Evolutionary conservation across 2,888 invertebrate species (phyloP).

Genomic region (Polyommatus icarus): DNA sequence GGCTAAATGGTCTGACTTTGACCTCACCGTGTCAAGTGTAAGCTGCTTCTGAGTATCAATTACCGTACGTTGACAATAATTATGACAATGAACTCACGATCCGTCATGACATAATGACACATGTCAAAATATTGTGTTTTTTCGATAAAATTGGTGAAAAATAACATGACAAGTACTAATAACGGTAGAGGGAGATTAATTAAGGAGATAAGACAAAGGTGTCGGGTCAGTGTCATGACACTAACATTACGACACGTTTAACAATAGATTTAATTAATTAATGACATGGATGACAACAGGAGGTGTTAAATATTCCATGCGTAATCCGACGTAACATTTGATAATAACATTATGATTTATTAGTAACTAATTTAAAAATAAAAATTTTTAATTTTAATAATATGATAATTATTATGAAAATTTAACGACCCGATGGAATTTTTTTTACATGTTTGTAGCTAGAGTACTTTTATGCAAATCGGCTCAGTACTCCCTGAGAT

Average conservation of each 20-base stretch:
- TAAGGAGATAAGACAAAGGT: background rate
- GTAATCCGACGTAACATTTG: too few relatives aligned
- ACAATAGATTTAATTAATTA: slow-evolving; percentile 8
- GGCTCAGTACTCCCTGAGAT: too few relatives aligned
- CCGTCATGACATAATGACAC: slow-evolving; percentile 9
- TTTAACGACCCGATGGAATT: too few relatives aligned
- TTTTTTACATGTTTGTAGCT: too few relatives aligned
- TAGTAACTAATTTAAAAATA: too few relatives aligned
- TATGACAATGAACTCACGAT: background rate
- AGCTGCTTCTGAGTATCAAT: background rate
- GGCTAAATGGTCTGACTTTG: background rate
- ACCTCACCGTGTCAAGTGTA: slow-evolving; percentile 13
- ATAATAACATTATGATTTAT: too few relatives aligned
- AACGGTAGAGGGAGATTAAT: background rate
- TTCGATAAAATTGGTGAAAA: background rate
- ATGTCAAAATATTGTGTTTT: slow-evolving; percentile 6
- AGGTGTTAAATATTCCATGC: background rate
- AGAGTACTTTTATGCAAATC: too few relatives aligned
- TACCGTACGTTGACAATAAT: background rate
- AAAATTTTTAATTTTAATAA: too few relatives aligned
- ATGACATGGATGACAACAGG: background rate
- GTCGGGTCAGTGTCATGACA: slow-evolving; percentile 17
- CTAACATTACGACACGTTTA: background rate
- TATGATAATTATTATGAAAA: too few relatives aligned
- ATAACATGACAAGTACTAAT: slow-evolving; percentile 16